Evolutionary conservation across 2,888 invertebrate genomes (phyloP).

Genomic region (Scaptomyza polygonia): DNA sequence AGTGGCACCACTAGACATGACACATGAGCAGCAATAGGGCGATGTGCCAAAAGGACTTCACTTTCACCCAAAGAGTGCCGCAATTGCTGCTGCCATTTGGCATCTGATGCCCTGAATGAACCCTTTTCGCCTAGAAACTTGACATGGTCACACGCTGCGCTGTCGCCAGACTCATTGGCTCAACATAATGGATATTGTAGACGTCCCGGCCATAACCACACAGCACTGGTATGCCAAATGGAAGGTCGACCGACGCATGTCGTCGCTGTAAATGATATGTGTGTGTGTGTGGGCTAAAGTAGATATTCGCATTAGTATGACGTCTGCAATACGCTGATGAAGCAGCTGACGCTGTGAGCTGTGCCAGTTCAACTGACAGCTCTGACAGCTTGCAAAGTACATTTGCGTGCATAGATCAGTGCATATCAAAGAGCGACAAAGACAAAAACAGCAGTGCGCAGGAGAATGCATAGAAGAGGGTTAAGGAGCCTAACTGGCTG

Average conservation of each 20-base stretch:
- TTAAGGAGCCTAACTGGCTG: constrained; percentile 16
- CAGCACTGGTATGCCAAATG: constrained; percentile 22
- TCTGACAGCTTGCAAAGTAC: constrained; percentile 54
- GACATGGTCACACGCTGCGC: constrained; percentile 60
- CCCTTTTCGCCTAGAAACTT: constrained; percentile 44
- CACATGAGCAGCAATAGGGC: constrained; percentile 20
- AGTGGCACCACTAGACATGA: constrained; percentile 27
- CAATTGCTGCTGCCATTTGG: constrained; percentile 36
- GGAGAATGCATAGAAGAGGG: background rate
- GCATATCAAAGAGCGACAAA: constrained; percentile 12
- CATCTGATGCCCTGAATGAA: constrained; percentile 38
- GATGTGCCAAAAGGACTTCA: constrained; percentile 38
- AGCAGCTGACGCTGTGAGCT: constrained; percentile 41
- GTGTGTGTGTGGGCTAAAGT: constrained; percentile 43
- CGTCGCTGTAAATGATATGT: constrained; percentile 51
- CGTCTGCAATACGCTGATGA: constrained; percentile 45
- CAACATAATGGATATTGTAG: constrained; percentile 34
- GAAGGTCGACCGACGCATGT: constrained; percentile 13
- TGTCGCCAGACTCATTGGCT: constrained; percentile 40
- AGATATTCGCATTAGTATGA: constrained; percentile 37
- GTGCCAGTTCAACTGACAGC: constrained; percentile 42
- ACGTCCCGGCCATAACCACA: constrained; percentile 17
- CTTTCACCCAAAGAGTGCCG: constrained; percentile 26
- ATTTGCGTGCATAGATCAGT: constrained; percentile 47
- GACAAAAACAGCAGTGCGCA: background rate